phyloP scores from a whole-genome alignment of 2,888 invertebrate genomes.

The Drosophila helvetica region DNA sequence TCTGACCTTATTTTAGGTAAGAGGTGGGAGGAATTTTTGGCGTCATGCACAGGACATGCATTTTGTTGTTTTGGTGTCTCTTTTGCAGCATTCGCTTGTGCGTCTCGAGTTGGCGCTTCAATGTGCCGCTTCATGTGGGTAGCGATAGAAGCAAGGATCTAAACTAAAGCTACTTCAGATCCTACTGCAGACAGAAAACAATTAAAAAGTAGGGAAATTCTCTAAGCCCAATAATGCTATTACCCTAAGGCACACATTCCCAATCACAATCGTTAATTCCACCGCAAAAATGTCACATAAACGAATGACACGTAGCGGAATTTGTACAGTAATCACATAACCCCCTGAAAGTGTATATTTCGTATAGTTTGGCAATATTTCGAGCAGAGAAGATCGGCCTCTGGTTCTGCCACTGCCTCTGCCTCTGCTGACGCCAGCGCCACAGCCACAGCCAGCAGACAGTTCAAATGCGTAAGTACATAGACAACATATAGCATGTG shows the following conservation, averaged over 20 bases:
- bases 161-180: neutral
- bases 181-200: neutral
- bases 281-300: neutral
- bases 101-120: too few species aligned
- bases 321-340: too few species aligned
- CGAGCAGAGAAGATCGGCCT: constrained; percentile 32
- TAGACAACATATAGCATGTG: constrained; percentile 24
- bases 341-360: neutral
- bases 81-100: too few species aligned
- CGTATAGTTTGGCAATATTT: neutral
- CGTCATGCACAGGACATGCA: too few species aligned
- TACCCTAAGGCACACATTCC: neutral
- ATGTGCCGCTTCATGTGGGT: too few species aligned
- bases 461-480: constrained; percentile 13
- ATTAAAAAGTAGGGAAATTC: too few species aligned
- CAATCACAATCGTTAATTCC: neutral
- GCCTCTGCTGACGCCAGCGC: constrained; percentile 20
- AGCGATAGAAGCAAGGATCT: neutral
- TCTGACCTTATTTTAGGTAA: too few species aligned
- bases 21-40: too few species aligned
- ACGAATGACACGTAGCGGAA: neutral
- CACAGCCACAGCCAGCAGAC: constrained; percentile 11
- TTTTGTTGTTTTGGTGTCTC: too few species aligned
- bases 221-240: too few species aligned
- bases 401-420: constrained; percentile 22